Percentiles rank a stretch among this genome's conserved stretches.
These are phyloP conservation scores for Bos taurus DNA, from an alignment of 2,113 vertebrate species.

Conservation along the genomic window DNA sequence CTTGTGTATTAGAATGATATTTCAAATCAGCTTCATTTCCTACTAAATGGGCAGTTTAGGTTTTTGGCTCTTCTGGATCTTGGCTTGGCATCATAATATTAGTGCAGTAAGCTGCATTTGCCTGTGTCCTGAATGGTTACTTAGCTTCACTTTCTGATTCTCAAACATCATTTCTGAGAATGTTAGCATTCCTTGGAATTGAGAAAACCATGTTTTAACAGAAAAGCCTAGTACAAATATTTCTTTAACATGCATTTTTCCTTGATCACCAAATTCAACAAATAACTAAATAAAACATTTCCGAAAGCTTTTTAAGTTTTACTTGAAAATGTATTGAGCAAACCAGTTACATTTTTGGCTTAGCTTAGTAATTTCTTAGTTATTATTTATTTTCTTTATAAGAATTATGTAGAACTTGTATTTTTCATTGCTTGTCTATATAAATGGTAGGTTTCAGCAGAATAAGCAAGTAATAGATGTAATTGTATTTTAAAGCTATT, in stretches of 20 bases:
- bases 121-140: neutral
- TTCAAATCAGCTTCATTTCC: conserved; percentile 38
- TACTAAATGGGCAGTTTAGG: neutral
- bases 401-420: neutral
- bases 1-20: conserved; percentile 16
- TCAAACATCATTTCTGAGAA: neutral
- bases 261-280: neutral
- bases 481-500: conserved; percentile 87
- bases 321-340: neutral
- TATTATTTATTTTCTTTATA: neutral
- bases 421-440: conserved; percentile 6
- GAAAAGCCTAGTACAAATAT: neutral
- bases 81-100: neutral
- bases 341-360: conserved; percentile 4
- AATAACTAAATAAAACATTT: conserved; percentile 14
- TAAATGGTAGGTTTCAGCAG: conserved; percentile 26
- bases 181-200: conserved; percentile 1
- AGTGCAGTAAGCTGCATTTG: neutral
- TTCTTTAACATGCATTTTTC: conserved; percentile 32
- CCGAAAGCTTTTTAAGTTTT: neutral
- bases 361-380: neutral
- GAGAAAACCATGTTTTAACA: conserved; percentile 26
- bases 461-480: conserved; percentile 41
- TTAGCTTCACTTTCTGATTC: conserved; percentile 14
- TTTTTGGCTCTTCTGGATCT: neutral